phyloP scores from a whole-genome alignment of 2,888 invertebrate species.

The Digitonthophagus gazella region DNA sequence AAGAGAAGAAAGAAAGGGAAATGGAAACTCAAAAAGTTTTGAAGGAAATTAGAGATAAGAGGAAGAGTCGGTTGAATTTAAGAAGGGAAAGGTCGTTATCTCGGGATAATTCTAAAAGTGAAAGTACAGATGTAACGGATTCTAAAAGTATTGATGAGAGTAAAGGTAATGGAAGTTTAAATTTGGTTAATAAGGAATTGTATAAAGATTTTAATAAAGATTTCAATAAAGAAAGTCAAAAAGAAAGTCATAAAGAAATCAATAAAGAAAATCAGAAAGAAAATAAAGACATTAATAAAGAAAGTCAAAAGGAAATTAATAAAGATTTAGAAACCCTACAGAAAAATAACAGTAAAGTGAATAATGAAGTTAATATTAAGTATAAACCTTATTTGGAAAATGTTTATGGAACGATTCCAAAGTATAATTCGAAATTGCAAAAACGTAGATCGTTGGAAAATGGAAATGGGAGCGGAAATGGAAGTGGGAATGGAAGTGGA shows the following conservation, averaged over 20 bases:
- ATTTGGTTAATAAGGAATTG: too few species aligned
- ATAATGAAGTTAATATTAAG: conserved; percentile 1
- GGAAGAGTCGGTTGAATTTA: conserved; percentile 43
- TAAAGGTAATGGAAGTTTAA: too few species aligned
- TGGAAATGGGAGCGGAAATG: neutral
- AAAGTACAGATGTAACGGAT: conserved; percentile 6
- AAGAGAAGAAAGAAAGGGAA: conserved; percentile 63
- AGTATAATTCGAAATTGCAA: conserved; percentile 1
- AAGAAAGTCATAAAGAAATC: too few species aligned
- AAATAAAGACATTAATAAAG: neutral
- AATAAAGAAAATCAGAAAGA: too few species aligned
- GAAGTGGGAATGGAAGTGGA: too few species aligned
- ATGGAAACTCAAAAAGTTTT: conserved; percentile 67
- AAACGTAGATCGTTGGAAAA: conserved; percentile 21
- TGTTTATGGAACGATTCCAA: neutral
- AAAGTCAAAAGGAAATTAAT: neutral
- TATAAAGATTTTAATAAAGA: too few species aligned
- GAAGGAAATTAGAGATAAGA: conserved; percentile 66
- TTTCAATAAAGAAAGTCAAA: too few species aligned
- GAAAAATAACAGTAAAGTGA: too few species aligned
- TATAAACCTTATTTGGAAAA: neutral
- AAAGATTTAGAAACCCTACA: too few species aligned
- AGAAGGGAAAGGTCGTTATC: conserved; percentile 43
- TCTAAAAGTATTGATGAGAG: too few species aligned
- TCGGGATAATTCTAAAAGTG: conserved; percentile 34